These are phyloP conservation scores for Cromileptes altivelis DNA, from an alignment of 2,113 vertebrate genomes.

Conservation along the genomic window DNA sequence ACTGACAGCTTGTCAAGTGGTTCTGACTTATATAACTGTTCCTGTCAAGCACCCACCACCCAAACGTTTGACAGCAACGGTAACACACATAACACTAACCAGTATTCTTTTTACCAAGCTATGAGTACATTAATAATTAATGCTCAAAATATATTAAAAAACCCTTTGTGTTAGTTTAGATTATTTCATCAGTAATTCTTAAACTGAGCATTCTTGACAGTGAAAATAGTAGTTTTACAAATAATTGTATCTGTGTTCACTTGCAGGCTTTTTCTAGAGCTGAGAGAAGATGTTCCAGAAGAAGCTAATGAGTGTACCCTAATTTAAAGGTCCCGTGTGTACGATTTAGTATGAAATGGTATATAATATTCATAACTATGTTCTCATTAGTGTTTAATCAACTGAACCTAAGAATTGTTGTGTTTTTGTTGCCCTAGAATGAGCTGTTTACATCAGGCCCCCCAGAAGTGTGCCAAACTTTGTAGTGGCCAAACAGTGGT, in stretches of 20 bases:
- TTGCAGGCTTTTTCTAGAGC: no score
- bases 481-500: no score
- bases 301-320: neutral
- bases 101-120: neutral
- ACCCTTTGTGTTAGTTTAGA: neutral
- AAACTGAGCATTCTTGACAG: neutral
- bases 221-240: neutral
- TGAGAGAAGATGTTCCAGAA: neutral
- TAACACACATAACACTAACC: neutral
- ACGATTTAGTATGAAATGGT: no score
- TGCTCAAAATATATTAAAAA: neutral
- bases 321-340: no score
- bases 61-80: neutral
- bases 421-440: no score
- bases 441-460: no score
- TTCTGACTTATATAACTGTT: neutral
- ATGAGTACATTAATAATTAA: neutral
- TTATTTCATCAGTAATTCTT: neutral
- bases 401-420: no score
- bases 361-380: no score
- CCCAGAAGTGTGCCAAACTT: no score
- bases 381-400: no score
- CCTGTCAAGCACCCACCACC: neutral
- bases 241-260: no score
- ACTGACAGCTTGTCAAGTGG: no score